Evolutionary conservation across 2,888 invertebrate species (phyloP).

Genomic region (Galerucella pusilla): DNA sequence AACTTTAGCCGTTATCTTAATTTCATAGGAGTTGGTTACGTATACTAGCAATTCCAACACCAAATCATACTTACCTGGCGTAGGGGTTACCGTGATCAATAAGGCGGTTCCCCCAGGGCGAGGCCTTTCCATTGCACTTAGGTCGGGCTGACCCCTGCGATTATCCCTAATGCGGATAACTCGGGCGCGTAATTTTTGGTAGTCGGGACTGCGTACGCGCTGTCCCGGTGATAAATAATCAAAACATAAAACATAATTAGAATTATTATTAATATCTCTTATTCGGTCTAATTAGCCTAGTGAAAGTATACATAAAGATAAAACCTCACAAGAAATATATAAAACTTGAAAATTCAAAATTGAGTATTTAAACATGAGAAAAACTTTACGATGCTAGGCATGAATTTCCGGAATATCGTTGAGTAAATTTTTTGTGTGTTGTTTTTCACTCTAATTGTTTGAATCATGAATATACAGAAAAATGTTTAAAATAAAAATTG

Average conservation of each 20-base stretch:
- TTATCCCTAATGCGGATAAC: conserved; percentile 79
- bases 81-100: conserved; percentile 71
- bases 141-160: conserved; percentile 81
- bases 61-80: conserved; percentile 50
- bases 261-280: too few relatives aligned
- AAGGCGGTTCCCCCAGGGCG: conserved; percentile 78
- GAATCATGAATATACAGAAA: too few relatives aligned
- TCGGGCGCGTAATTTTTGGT: conserved; percentile 77
- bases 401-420: too few relatives aligned
- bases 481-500: too few relatives aligned
- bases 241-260: conserved; percentile 32
- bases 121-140: conserved; percentile 79
- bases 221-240: conserved; percentile 64
- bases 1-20: background rate
- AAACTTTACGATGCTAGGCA: too few relatives aligned
- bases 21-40: background rate
- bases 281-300: too few relatives aligned
- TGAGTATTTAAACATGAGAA: too few relatives aligned
- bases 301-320: too few relatives aligned
- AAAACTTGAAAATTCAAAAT: too few relatives aligned
- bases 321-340: too few relatives aligned
- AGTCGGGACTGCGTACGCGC: conserved; percentile 76
- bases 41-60: background rate
- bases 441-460: too few relatives aligned
- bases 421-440: too few relatives aligned